A percentile compares a stretch with the other conserved stretches of the same genome.
phyloP scores from a whole-genome alignment of 2,113 vertebrate species.

The Phalacrocorax pelagicus region DNA sequence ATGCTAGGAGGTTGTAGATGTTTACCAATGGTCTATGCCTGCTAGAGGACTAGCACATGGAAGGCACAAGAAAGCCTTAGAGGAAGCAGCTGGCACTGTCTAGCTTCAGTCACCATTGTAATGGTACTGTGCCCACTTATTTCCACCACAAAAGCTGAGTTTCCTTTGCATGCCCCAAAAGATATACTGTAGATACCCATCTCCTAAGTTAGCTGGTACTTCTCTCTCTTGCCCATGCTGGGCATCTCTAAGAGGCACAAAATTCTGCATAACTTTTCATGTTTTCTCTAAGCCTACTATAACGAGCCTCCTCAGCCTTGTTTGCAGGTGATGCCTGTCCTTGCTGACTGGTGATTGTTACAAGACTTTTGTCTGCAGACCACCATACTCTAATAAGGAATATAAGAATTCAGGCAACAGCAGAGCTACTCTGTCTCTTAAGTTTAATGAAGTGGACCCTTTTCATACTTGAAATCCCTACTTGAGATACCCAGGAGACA shows the following conservation, averaged over 20 bases:
- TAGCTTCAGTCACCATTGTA: neutral
- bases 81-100: neutral
- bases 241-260: neutral
- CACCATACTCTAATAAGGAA: neutral
- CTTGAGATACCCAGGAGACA: neutral
- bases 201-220: neutral
- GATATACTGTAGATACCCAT: neutral
- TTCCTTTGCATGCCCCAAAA: neutral
- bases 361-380: neutral
- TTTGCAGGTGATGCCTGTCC: neutral
- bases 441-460: neutral
- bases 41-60: neutral
- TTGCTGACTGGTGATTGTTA: neutral
- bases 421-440: neutral
- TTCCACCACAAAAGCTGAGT: neutral
- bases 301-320: neutral
- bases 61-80: neutral
- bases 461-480: neutral
- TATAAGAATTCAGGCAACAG: neutral
- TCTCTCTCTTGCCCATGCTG: neutral
- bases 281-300: neutral
- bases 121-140: neutral
- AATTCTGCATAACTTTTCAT: neutral
- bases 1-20: neutral
- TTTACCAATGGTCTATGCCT: neutral